Conservation (phyloP, 1,140 invertebrate species). For the Steinernema khuongi region DNA sequence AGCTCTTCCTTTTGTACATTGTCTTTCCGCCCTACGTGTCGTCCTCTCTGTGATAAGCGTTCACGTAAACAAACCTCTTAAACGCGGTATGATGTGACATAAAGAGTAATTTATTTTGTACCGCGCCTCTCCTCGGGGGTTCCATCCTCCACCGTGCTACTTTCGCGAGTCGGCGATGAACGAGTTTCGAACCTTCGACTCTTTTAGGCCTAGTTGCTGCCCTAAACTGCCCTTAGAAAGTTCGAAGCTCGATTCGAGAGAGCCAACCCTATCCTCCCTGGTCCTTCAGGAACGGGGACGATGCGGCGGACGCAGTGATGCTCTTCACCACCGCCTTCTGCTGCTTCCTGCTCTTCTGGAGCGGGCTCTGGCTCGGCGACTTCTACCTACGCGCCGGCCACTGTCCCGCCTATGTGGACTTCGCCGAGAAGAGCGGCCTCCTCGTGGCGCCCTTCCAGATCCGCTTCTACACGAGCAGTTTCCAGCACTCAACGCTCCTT, state of each 20-base stretch:
- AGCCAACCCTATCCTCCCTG: too few relatives aligned
- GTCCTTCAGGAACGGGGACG: too few relatives aligned
- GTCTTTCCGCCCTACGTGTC: not conserved
- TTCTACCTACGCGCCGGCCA: slow-evolving; percentile 37
- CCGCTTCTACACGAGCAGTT: slow-evolving; percentile 19
- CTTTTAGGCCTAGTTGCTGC: too few relatives aligned
- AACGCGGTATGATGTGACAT: slow-evolving; percentile 11
- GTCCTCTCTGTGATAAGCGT: not conserved
- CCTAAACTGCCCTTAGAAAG: too few relatives aligned
- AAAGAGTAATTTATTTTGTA: not conserved
- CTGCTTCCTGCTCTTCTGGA: slow-evolving; percentile 41
- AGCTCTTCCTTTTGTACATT: slow-evolving; percentile 1
- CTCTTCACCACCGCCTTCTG: slow-evolving; percentile 42
- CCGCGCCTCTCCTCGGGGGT: not conserved
- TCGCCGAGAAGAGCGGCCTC: slow-evolving; percentile 39
- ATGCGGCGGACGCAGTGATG: slow-evolving; percentile 27
- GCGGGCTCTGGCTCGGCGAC: slow-evolving; percentile 40
- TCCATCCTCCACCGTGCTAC: not conserved
- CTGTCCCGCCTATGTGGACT: slow-evolving; percentile 32
- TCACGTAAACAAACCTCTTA: not conserved
- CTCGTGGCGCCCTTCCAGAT: slow-evolving; percentile 39
- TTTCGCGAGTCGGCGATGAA: not conserved
- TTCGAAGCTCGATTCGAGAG: too few relatives aligned
- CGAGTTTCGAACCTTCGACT: too few relatives aligned
- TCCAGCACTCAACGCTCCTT: slow-evolving; percentile 18